phyloP scores from a whole-genome alignment of 1,140 invertebrate species.

The Thaumatotibia leucotreta region DNA sequence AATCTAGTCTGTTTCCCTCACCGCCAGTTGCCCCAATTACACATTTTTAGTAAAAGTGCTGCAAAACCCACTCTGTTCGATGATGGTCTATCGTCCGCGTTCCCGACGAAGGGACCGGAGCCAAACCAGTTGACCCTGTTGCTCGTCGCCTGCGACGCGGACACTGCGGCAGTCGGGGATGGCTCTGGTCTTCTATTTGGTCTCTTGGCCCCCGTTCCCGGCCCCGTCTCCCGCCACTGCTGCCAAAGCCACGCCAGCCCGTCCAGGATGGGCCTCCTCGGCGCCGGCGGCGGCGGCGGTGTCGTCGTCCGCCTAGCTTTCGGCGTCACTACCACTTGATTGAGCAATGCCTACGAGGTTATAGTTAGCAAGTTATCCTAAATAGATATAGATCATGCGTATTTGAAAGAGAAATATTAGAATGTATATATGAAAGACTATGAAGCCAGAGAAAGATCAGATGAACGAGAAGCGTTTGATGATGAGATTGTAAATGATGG shows the following conservation, averaged over 20 bases:
- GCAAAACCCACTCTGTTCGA: slow-evolving; percentile 69
- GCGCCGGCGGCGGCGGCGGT: slow-evolving; percentile 53
- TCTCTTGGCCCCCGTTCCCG: slow-evolving; percentile 37
- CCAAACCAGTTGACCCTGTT: slow-evolving; percentile 70
- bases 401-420: slow-evolving; percentile 1
- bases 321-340: slow-evolving; percentile 76
- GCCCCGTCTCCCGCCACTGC: slow-evolving; percentile 72
- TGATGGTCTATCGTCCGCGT: slow-evolving; percentile 57
- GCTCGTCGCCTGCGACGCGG: slow-evolving; percentile 46
- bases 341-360: slow-evolving; percentile 73
- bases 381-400: slow-evolving; percentile 8
- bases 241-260: slow-evolving; percentile 75
- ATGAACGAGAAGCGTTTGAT: slow-evolving; percentile 13
- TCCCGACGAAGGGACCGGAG: slow-evolving; percentile 72
- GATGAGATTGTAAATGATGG: neutral
- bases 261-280: slow-evolving; percentile 67
- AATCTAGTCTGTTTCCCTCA: slow-evolving; percentile 50
- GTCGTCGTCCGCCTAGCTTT: slow-evolving; percentile 63
- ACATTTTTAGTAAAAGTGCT: slow-evolving; percentile 64
- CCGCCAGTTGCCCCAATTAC: slow-evolving; percentile 64
- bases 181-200: slow-evolving; percentile 40
- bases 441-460: slow-evolving; percentile 13
- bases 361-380: slow-evolving; percentile 38
- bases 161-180: slow-evolving; percentile 31
- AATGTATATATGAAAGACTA: slow-evolving; percentile 6